Conservation (phyloP, 2,797 vertebrate species). For the Enteromius radiatus region DNA sequence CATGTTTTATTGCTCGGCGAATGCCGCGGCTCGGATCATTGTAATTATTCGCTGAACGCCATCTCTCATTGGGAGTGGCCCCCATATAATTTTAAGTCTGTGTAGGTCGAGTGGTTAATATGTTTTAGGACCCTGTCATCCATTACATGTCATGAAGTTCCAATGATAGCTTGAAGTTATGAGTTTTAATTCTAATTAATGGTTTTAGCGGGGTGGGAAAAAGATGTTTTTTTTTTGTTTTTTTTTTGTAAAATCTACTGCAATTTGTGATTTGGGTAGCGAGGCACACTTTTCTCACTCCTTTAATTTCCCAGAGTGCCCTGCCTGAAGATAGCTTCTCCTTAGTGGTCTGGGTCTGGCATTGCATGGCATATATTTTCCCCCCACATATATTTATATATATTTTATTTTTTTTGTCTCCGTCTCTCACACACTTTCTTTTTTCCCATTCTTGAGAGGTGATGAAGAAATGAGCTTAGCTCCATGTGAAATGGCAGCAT, state of each 20-base stretch:
- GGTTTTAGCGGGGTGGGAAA: constrained; percentile 49
- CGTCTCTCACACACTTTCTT: neutral
- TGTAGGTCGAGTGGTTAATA: constrained; percentile 70
- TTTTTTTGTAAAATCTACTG: constrained; percentile 45
- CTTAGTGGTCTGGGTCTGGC: constrained; percentile 20
- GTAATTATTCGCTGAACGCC: constrained; percentile 74
- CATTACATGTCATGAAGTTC: constrained; percentile 68
- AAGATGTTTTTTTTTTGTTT: constrained; percentile 22
- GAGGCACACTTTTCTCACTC: constrained; percentile 44
- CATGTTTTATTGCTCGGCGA: constrained; percentile 76
- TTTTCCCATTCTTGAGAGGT: constrained; percentile 50
- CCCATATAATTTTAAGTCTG: constrained; percentile 68
- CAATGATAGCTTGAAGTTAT: constrained; percentile 67
- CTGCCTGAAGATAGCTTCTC: constrained; percentile 31
- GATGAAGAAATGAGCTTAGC: constrained; percentile 65
- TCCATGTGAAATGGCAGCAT: constrained; percentile 65
- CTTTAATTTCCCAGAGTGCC: constrained; percentile 45
- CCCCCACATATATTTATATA: neutral
- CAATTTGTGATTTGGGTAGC: constrained; percentile 59
- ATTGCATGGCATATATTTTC: constrained; percentile 20
- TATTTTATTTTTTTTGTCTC: constrained; percentile 15
- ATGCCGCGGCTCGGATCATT: constrained; percentile 67
- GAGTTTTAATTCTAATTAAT: constrained; percentile 67
- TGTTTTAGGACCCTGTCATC: constrained; percentile 64
- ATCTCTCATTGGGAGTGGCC: constrained; percentile 69